Conservation (phyloP, 1,140 invertebrate species). For the Tetraneura akinire region DNA sequence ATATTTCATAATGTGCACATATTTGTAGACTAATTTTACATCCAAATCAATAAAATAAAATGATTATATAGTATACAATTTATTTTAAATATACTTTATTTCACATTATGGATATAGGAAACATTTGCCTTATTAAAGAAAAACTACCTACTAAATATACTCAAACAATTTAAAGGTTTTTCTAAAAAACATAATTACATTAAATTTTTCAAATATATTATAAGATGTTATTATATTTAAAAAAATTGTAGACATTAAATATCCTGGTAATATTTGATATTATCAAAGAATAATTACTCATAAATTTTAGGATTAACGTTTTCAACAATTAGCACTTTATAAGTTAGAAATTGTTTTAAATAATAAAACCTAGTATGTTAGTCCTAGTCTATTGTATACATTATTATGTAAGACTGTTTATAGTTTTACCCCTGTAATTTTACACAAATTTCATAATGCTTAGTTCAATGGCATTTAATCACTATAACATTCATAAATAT, state of each 20-base stretch:
- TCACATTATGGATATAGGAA: neutral
- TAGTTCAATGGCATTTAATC: neutral
- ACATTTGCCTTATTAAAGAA: neutral
- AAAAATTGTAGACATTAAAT: neutral
- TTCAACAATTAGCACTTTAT: slow-evolving; percentile 16
- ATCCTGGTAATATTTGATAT: neutral
- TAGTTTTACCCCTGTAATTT: neutral
- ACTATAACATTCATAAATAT: neutral
- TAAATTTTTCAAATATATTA: neutral
- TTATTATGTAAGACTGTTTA: neutral
- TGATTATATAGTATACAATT: neutral
- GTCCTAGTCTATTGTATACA: too few species aligned
- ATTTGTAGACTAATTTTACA: neutral
- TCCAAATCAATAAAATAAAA: neutral
- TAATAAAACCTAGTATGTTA: neutral
- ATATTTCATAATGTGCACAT: neutral
- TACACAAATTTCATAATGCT: neutral
- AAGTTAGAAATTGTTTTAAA: neutral
- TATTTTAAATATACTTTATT: neutral
- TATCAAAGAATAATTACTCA: neutral
- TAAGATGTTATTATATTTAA: slow-evolving; percentile 5
- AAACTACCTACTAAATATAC: neutral
- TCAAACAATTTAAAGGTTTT: neutral
- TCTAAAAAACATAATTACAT: neutral
- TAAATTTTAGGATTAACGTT: slow-evolving; percentile 19